Conservation (phyloP, 2,888 invertebrate species). For the Creontiades dilutus region DNA sequence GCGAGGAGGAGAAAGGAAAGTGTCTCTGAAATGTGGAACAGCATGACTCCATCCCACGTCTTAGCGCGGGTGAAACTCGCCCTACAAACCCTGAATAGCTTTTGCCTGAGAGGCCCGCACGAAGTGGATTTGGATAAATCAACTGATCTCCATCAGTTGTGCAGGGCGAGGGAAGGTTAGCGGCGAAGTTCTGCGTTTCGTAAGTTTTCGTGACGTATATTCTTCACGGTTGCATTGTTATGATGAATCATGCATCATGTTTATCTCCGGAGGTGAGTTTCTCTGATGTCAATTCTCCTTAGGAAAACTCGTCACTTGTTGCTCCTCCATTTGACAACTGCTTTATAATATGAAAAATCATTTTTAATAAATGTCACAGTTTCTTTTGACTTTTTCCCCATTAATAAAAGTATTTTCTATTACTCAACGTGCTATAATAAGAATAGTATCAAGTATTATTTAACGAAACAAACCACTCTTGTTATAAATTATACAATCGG, state of each 20-base stretch:
- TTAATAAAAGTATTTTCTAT: too few species aligned
- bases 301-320: too few species aligned
- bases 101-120: constrained; percentile 35
- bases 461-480: too few species aligned
- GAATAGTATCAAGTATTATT: too few species aligned
- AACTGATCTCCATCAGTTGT: background rate
- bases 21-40: constrained; percentile 58
- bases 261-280: too few species aligned
- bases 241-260: background rate
- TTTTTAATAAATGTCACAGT: too few species aligned
- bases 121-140: constrained; percentile 46
- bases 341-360: too few species aligned
- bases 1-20: constrained; percentile 56
- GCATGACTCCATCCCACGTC: constrained; percentile 61
- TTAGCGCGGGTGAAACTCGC: constrained; percentile 53
- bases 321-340: too few species aligned
- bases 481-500: too few species aligned
- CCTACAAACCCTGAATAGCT: constrained; percentile 48
- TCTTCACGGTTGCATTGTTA: background rate
- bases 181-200: background rate
- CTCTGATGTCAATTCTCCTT: too few species aligned
- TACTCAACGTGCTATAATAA: too few species aligned
- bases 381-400: too few species aligned
- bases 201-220: constrained; percentile 13
- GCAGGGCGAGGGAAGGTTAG: background rate